Base-by-base conservation (phyloP, 2,888 invertebrate species). In the Cryptophagus acutangulus region DNA sequence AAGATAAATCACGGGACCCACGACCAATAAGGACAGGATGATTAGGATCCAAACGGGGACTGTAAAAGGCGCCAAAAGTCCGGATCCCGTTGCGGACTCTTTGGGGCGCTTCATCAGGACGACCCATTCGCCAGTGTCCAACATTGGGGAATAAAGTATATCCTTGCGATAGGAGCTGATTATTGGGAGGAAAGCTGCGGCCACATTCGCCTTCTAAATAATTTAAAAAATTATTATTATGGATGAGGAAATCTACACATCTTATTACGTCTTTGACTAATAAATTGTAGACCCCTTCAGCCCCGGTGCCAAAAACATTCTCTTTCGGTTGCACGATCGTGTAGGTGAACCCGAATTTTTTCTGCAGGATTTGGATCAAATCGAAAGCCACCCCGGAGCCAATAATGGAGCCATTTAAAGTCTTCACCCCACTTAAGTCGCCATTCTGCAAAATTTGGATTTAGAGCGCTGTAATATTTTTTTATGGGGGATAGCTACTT, bases 71-170 rank as follows among this genome's bases (percentile, higher is more conserved):
- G 90, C 89, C 40, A 88, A 66, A 3, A 91, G 71, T 1, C 90
- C 90, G 0, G 88, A 84, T 0, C 89, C 89, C 1, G 82, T 81
- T 0, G 89, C 88, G 0, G 90, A 89, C 61, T 84, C 87, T 20
- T 75, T 75, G 0, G 90, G 90, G 38, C 91, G 74, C 62, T 77
- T 82, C 78, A 90, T 78, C 63, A 91, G 74, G 67, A 88, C 85
- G 37, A 83, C 80, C 80, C 88, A 84, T 54, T 82, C 76, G 1
- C 83, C 84, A 51, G 84, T 84, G 49, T 87, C 87, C 46, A 90
- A 65, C 20, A 76, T 73, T 2, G 73, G 73, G 0, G 81, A 76
- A 65, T 81, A 89, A 4, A 71, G 68, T 2, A 81, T 71, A 41
- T 70, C 65, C n/a, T 71, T 63, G 15, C 73, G 69, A 33, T 78